These are phyloP conservation scores for Oryzias melastigma DNA, from an alignment of 2,113 vertebrate genomes.

Conservation along the genomic window DNA sequence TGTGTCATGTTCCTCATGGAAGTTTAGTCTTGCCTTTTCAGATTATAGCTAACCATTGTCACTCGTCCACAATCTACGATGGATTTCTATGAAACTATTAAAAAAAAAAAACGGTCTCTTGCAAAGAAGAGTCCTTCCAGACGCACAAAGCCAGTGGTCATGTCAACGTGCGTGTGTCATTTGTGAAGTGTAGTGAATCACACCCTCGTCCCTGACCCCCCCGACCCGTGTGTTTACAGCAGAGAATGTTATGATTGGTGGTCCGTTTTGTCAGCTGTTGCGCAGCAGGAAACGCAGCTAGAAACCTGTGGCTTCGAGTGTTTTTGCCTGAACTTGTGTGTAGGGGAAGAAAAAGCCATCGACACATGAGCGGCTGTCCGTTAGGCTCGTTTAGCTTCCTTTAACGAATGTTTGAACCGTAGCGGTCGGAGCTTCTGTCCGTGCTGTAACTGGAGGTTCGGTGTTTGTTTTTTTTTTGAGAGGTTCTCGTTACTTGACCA, in stretches of 20 bases:
- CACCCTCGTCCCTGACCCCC: neutral
- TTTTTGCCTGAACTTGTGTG: no score
- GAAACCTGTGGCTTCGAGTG: neutral
- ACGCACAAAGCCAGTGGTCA: constrained; percentile 38
- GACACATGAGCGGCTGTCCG: constrained; percentile 22
- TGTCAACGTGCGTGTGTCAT: constrained; percentile 37
- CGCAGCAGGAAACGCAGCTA: constrained; percentile 36
- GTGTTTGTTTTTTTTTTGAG: constrained; percentile 55
- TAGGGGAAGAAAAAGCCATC: constrained; percentile 37
- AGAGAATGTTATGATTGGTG: constrained; percentile 20
- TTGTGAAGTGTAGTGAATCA: constrained; percentile 23
- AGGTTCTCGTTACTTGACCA: constrained; percentile 67
- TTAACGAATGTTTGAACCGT: constrained; percentile 30
- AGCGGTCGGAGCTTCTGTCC: neutral
- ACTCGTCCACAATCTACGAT: constrained; percentile 35
- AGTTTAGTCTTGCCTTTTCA: constrained; percentile 50
- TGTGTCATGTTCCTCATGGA: constrained; percentile 15
- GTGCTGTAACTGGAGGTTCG: neutral
- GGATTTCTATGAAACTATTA: constrained; percentile 1
- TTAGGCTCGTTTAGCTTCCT: constrained; percentile 21
- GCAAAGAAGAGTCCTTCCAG: constrained; percentile 32
- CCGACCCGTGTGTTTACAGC: constrained; percentile 25
- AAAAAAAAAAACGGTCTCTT: constrained; percentile 14
- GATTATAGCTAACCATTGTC: constrained; percentile 45
- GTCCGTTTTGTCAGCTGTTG: constrained; percentile 53